Percentiles rank a stretch among this genome's conserved stretches.
Evolutionary conservation across 1,140 invertebrate species (phyloP).

Genomic region (Diorhabda sublineata): DNA sequence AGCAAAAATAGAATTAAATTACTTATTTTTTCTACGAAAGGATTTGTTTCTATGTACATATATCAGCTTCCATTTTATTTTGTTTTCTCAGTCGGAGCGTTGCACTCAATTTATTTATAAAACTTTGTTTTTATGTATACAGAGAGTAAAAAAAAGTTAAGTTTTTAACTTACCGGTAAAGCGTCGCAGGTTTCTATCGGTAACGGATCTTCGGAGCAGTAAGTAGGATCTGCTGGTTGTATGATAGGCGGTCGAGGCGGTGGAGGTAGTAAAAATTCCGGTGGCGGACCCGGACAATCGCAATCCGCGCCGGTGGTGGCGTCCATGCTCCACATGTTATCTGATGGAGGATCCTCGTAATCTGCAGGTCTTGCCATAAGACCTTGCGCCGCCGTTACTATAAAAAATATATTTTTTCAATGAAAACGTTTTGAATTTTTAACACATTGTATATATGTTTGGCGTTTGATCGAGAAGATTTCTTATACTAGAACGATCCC

Average conservation of each 20-base stretch:
- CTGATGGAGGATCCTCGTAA: conserved; percentile 14
- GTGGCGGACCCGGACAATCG: conserved; percentile 45
- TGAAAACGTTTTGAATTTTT: too few species aligned
- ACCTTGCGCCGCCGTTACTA: conserved; percentile 9
- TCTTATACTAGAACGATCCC: too few species aligned
- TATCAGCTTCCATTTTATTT: too few species aligned
- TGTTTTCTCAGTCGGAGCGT: too few species aligned
- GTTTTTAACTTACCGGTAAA: conserved; percentile 41
- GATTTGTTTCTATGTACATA: too few species aligned
- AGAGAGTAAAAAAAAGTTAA: too few species aligned
- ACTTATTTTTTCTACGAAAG: too few species aligned
- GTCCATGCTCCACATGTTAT: conserved; percentile 43
- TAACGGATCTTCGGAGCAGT: conserved; percentile 45
- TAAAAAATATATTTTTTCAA: not conserved
- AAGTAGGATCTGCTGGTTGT: conserved; percentile 41
- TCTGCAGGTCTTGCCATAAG: conserved; percentile 10
- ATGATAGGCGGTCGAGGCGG: conserved; percentile 43
- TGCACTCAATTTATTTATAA: not conserved
- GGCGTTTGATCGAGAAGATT: too few species aligned
- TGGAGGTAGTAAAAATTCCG: conserved; percentile 44
- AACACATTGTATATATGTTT: too few species aligned
- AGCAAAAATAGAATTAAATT: too few species aligned
- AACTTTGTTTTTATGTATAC: not conserved
- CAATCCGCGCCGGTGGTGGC: conserved; percentile 41
- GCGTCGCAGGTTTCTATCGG: conserved; percentile 47